A percentile compares a stretch with the other conserved stretches of the same genome.
phyloP scores from a whole-genome alignment of 2,797 vertebrate species.

The Leptodactylus fallax region DNA sequence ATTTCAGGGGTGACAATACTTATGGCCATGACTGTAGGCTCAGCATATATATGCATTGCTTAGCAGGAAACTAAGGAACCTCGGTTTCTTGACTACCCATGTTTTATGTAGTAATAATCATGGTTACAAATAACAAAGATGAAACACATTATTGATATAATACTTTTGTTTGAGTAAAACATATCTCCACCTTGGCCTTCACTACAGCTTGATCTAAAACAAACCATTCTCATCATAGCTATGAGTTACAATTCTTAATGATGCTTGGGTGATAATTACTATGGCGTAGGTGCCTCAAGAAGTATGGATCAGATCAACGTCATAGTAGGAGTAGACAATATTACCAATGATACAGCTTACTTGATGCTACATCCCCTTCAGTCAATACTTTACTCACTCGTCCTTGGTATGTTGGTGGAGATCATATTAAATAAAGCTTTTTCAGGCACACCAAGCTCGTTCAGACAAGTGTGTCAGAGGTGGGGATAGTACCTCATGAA shows the following conservation, averaged over 20 bases:
- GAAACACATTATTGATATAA: constrained; percentile 1
- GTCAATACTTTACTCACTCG: constrained; percentile 56
- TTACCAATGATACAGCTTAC: constrained; percentile 2
- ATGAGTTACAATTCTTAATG: constrained; percentile 29
- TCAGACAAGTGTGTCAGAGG: constrained; percentile 59
- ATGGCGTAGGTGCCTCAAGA: constrained; percentile 20
- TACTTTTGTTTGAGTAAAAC: constrained; percentile 6
- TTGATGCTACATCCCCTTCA: constrained; percentile 46
- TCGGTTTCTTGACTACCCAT: constrained; percentile 25
- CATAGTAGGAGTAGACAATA: constrained; percentile 35
- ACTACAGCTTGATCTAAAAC: background rate
- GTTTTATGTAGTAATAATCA: background rate
- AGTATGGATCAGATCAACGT: constrained; percentile 38
- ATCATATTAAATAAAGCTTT: constrained; percentile 48
- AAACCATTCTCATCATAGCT: constrained; percentile 14
- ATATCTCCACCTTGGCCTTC: constrained; percentile 27
- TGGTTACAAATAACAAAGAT: background rate
- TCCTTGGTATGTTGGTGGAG: constrained; percentile 28
- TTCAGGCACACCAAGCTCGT: constrained; percentile 59
- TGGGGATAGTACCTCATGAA: constrained; percentile 55
- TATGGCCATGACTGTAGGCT: background rate
- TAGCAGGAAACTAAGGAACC: background rate
- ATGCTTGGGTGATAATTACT: constrained; percentile 15
- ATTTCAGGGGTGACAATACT: too few species aligned
- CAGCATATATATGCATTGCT: background rate